phyloP scores from a whole-genome alignment of 2,797 vertebrate species.

The Chloroceryle amazona region DNA sequence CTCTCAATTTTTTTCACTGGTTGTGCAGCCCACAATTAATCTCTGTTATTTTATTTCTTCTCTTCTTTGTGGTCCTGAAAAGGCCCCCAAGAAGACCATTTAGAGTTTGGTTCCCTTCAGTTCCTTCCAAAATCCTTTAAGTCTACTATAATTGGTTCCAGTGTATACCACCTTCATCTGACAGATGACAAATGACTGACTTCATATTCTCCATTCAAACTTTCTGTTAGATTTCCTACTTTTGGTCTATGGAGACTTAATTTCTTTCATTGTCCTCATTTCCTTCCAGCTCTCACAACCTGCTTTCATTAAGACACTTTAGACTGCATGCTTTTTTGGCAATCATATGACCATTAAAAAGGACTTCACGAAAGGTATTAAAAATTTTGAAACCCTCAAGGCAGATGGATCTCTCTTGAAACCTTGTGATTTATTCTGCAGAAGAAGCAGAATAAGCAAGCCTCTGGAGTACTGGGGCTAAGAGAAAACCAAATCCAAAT shows the following conservation, averaged over 20 bases:
- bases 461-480: background rate
- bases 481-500: constrained; percentile 42
- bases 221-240: constrained; percentile 31
- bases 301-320: constrained; percentile 39
- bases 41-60: constrained; percentile 3
- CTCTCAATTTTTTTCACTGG: background rate
- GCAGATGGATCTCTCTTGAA: constrained; percentile 33
- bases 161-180: background rate
- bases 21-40: background rate
- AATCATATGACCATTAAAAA: constrained; percentile 8
- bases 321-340: background rate
- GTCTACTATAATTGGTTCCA: constrained; percentile 21
- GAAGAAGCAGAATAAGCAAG: constrained; percentile 32
- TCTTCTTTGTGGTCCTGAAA: background rate
- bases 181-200: background rate
- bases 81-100: background rate
- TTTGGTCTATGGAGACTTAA: constrained; percentile 53
- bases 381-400: constrained; percentile 56
- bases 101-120: background rate
- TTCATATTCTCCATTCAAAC: constrained; percentile 5
- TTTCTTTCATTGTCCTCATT: constrained; percentile 48
- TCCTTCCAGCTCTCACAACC: constrained; percentile 20
- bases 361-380: background rate
- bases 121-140: background rate
- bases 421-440: constrained; percentile 58